Conservation (phyloP, 2,888 invertebrate species). For the Seira ritae region DNA sequence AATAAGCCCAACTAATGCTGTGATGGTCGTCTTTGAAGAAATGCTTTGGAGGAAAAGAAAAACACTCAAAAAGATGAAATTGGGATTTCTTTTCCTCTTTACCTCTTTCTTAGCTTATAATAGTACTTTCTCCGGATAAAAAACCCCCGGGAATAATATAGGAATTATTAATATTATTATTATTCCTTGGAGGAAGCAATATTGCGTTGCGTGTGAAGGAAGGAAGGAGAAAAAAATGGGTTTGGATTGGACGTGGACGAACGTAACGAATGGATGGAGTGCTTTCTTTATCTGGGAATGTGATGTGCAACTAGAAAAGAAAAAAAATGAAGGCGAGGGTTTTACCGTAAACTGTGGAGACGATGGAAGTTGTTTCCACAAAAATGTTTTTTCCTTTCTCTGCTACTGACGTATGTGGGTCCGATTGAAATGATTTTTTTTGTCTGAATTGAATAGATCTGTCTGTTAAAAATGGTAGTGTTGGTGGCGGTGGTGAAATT, state of each 20-base stretch:
- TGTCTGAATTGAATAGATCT: not conserved
- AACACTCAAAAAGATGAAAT: constrained; percentile 23
- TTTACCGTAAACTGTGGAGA: too few relatives aligned
- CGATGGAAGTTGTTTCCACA: not conserved
- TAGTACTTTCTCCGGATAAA: not conserved
- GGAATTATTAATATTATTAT: constrained; percentile 35
- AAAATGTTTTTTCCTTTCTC: not conserved
- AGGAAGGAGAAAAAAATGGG: not conserved
- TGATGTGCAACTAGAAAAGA: constrained; percentile 9
- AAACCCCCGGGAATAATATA: constrained; percentile 28
- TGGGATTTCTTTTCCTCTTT: constrained; percentile 7
- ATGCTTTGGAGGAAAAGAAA: too few relatives aligned
- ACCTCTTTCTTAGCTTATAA: not conserved
- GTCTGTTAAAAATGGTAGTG: too few relatives aligned
- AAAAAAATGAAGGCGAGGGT: not conserved
- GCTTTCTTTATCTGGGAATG: not conserved
- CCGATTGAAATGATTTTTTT: not conserved
- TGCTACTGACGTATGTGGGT: constrained; percentile 17
- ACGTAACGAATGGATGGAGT: not conserved
- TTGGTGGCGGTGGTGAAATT: too few relatives aligned
- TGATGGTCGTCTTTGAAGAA: too few relatives aligned
- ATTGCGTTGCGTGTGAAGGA: not conserved
- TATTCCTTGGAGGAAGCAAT: constrained; percentile 20
- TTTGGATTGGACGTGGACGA: not conserved
- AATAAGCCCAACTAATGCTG: too few relatives aligned